Conservation (phyloP, 2,113 vertebrate genomes). For the Corynorhinus townsendii region DNA sequence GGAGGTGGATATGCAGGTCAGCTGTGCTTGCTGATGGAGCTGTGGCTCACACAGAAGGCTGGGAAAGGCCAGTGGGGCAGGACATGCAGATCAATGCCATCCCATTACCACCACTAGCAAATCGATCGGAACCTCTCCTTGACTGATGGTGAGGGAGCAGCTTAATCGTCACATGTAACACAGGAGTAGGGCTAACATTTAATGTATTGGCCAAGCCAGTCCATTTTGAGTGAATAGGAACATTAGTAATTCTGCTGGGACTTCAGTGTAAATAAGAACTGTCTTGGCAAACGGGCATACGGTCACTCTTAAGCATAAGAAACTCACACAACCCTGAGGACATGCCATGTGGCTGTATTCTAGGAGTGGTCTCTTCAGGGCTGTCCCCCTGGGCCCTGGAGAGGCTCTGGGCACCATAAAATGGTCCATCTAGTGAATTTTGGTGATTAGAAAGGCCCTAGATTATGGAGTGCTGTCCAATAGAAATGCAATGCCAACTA, state of each 20-base stretch:
- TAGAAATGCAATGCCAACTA: not conserved
- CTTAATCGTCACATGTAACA: not conserved
- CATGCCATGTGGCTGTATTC: not conserved
- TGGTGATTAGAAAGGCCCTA: not conserved
- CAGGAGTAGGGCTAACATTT: not conserved
- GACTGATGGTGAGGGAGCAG: not conserved
- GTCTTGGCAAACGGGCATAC: too few species aligned
- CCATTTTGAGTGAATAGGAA: not conserved
- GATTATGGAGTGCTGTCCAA: not conserved
- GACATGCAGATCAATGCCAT: not conserved
- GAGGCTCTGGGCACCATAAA: not conserved
- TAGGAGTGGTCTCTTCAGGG: not conserved
- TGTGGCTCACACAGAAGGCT: not conserved
- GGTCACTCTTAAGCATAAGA: too few species aligned
- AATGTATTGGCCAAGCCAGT: not conserved
- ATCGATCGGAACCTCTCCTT: not conserved
- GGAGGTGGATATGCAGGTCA: rapidly evolving
- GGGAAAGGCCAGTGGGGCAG: not conserved
- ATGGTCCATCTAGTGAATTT: not conserved
- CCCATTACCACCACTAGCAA: not conserved
- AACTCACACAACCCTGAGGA: not conserved
- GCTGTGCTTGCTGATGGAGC: not conserved
- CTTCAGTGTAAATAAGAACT: not conserved
- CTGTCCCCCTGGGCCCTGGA: not conserved
- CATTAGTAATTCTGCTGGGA: not conserved